Evolutionary conservation across 2,888 invertebrate genomes (phyloP).

Genomic region (Luffia ferchaultella): DNA sequence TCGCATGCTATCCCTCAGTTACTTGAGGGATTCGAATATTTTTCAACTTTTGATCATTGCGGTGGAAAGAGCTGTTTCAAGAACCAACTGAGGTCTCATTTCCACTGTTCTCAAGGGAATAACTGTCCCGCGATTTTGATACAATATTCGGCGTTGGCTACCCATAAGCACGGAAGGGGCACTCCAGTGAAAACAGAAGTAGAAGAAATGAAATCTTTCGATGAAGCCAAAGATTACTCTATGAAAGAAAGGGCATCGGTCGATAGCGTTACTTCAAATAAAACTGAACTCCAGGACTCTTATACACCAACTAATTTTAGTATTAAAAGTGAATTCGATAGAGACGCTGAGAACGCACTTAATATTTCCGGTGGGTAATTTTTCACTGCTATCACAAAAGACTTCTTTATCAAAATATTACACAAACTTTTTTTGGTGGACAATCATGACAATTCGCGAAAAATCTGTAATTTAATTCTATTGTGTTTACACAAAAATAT

Average conservation of each 20-base stretch:
- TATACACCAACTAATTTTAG: conserved; percentile 48
- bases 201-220: conserved; percentile 44
- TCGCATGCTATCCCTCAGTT: conserved; percentile 86
- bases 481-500: too few species aligned
- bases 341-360: conserved; percentile 41
- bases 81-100: conserved; percentile 52
- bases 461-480: too few species aligned
- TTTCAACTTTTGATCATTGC: conserved; percentile 61
- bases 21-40: conserved; percentile 86
- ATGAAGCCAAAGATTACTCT: conserved; percentile 62
- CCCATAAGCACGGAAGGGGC: conserved; percentile 57
- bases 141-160: conserved; percentile 54
- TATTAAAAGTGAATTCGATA: conserved; percentile 57
- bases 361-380: conserved; percentile 49
- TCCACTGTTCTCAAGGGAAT: conserved; percentile 57
- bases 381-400: conserved; percentile 16
- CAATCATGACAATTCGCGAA: conserved; percentile 7
- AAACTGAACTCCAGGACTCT: conserved; percentile 41
- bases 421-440: neutral
- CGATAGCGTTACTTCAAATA: conserved; percentile 38
- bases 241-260: conserved; percentile 54
- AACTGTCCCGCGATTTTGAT: conserved; percentile 57
- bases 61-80: conserved; percentile 59
- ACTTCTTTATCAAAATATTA: too few species aligned
- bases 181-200: conserved; percentile 49